Percentiles rank a stretch among this genome's conserved stretches.
Evolutionary conservation across 2,888 invertebrate species (phyloP).

Genomic region (Ernsta delagoae): DNA sequence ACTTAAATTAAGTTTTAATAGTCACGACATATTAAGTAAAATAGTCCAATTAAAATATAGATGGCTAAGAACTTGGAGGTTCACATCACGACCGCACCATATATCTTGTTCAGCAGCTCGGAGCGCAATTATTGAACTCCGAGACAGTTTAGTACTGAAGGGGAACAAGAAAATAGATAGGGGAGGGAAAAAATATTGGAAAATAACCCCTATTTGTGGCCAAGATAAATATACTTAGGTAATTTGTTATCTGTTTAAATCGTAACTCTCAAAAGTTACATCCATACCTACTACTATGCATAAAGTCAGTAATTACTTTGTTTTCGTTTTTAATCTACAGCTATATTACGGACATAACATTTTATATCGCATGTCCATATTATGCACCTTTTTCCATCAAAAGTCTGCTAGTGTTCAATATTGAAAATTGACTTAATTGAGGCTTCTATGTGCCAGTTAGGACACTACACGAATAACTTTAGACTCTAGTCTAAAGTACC

Average conservation of each 20-base stretch:
- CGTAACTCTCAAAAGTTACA: no score
- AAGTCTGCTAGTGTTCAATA: background rate
- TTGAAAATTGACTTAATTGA: background rate
- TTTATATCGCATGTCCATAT: no score
- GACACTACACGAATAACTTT: background rate
- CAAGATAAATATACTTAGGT: background rate
- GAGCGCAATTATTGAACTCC: slow-evolving; percentile 43
- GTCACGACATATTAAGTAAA: no score
- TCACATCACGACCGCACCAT: slow-evolving; percentile 38
- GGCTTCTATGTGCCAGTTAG: background rate
- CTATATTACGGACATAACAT: no score
- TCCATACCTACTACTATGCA: no score
- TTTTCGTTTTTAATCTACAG: no score
- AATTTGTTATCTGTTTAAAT: no score
- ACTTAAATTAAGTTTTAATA: no score
- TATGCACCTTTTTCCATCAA: no score
- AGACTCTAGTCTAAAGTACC: no score
- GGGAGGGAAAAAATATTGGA: background rate
- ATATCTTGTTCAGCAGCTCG: slow-evolving; percentile 40
- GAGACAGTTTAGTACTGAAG: slow-evolving; percentile 41
- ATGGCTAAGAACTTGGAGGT: slow-evolving; percentile 15
- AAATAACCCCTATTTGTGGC: background rate
- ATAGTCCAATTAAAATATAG: background rate
- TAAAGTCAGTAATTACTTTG: no score
- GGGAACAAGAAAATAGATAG: background rate